A percentile compares a stretch with the other conserved stretches of the same genome.
Evolutionary conservation across 1,140 invertebrate genomes (phyloP).

Genomic region (Pachypsylla venusta): DNA sequence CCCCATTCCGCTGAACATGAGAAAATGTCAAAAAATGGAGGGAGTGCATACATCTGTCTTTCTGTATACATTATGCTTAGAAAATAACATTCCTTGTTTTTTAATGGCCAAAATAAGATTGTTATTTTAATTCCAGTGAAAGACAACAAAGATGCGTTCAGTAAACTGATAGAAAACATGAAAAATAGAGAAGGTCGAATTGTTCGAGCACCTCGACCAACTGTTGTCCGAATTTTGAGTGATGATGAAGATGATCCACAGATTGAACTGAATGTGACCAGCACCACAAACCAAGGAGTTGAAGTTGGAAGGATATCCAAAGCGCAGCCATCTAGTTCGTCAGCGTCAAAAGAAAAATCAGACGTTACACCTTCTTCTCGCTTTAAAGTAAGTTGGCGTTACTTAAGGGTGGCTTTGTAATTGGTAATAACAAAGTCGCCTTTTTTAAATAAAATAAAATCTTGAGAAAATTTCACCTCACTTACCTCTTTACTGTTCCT

Average conservation of each 20-base stretch:
- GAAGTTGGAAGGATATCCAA: no score
- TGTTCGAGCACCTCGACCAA: not conserved
- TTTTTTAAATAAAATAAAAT: no score
- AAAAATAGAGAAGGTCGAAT: not conserved
- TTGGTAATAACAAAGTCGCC: not conserved
- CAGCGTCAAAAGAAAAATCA: not conserved
- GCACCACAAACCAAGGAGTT: not conserved
- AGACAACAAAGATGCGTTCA: conserved; percentile 2
- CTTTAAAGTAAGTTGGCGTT: not conserved
- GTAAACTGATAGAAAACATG: conserved; percentile 5
- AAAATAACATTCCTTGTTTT: no score
- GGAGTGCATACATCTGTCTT: no score
- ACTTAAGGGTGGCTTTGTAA: not conserved
- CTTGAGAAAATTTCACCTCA: no score
- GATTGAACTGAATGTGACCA: no score
- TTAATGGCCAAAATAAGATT: no score
- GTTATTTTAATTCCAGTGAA: not conserved
- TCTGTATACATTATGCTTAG: no score
- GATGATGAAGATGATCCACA: conserved; percentile 5
- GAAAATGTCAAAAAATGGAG: no score
- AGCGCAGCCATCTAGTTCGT: not conserved
- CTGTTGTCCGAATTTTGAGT: not conserved
- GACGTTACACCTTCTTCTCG: not conserved
- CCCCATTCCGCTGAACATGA: no score
- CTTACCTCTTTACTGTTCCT: no score